Conservation (phyloP, 1,140 invertebrate species). For the Monomorium pharaonis region DNA sequence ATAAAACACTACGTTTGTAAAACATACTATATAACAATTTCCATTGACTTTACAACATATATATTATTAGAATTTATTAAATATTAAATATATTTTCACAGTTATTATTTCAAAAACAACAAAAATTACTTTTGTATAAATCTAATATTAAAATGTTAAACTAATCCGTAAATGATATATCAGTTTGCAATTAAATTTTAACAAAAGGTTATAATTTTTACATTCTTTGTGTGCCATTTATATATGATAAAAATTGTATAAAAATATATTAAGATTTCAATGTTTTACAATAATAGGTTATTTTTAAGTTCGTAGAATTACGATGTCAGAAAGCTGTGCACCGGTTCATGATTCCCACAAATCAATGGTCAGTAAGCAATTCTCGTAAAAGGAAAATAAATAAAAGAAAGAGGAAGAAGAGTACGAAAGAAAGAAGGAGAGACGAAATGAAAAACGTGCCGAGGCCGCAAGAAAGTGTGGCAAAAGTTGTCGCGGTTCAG, state of each 20-base stretch:
- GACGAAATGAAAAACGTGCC: slow-evolving; percentile 13
- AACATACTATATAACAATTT: no score
- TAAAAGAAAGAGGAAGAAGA: slow-evolving; percentile 9
- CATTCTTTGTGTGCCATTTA: background rate
- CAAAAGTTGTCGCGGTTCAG: slow-evolving; percentile 75
- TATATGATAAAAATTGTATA: background rate
- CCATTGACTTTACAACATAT: no score
- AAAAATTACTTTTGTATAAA: no score
- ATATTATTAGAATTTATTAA: no score
- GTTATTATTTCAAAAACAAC: no score
- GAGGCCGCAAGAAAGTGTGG: slow-evolving; percentile 68
- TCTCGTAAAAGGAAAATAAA: background rate
- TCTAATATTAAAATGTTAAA: background rate
- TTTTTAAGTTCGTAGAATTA: background rate
- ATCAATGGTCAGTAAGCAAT: background rate
- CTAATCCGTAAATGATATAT: background rate
- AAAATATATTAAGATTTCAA: background rate
- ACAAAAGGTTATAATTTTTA: background rate
- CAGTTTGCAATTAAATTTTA: background rate
- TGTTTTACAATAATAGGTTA: background rate
- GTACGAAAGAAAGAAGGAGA: slow-evolving; percentile 16
- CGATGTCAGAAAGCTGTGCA: background rate
- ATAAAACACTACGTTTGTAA: no score
- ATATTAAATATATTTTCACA: no score
- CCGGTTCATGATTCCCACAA: background rate